These are phyloP conservation scores for Strix uralensis DNA, from an alignment of 2,113 vertebrate genomes.

Conservation along the genomic window DNA sequence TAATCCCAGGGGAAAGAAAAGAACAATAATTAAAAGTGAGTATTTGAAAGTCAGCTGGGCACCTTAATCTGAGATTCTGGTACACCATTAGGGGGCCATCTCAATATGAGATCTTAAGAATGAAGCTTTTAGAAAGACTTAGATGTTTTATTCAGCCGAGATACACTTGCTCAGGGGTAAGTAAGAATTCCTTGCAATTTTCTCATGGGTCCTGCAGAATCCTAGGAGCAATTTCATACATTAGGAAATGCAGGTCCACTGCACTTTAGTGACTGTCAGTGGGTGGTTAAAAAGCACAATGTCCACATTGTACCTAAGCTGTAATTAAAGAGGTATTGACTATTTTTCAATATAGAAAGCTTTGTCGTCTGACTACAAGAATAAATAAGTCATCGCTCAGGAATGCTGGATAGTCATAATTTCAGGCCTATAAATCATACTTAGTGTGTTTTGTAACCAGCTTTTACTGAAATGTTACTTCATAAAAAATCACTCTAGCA, in stretches of 20 bases:
- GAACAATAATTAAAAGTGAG: not conserved
- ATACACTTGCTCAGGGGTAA: slow-evolving; percentile 20
- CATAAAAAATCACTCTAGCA: not conserved
- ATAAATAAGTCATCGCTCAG: not conserved
- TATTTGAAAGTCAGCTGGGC: slow-evolving; percentile 30
- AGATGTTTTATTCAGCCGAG: not conserved
- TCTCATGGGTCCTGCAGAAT: slow-evolving; percentile 27
- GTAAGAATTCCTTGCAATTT: slow-evolving; percentile 58
- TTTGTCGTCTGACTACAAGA: slow-evolving; percentile 33
- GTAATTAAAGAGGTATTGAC: slow-evolving; percentile 43
- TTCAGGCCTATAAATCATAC: slow-evolving; percentile 18
- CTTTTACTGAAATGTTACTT: not conserved
- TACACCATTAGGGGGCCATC: slow-evolving; percentile 28
- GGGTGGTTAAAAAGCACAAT: slow-evolving; percentile 44
- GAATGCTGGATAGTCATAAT: slow-evolving; percentile 27
- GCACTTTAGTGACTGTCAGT: slow-evolving; percentile 26
- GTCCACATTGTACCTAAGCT: slow-evolving; percentile 1
- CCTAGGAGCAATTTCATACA: slow-evolving; percentile 43
- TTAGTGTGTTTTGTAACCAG: not conserved
- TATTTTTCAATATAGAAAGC: slow-evolving; percentile 45
- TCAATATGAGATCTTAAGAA: slow-evolving; percentile 27
- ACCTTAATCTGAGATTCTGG: slow-evolving; percentile 19
- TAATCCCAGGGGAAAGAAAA: slow-evolving; percentile 19
- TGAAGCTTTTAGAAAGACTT: slow-evolving; percentile 14
- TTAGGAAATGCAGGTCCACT: slow-evolving; percentile 25